Evolutionary conservation across 2,888 invertebrate species (phyloP).

Genomic region (Harmothoe impar): DNA sequence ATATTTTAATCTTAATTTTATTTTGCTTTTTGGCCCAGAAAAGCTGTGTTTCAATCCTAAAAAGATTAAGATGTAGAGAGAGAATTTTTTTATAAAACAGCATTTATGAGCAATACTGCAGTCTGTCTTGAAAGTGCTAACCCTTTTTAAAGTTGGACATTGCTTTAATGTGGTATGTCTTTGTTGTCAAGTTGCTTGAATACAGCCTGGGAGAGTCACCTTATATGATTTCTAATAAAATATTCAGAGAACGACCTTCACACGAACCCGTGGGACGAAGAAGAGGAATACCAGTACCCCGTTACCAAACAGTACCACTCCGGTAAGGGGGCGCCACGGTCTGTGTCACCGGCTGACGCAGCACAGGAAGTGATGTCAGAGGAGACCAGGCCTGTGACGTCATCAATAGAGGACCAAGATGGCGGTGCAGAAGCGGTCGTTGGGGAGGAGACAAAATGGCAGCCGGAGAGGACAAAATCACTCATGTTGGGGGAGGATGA

Average conservation of each 20-base stretch:
- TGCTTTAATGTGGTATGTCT: too few species aligned
- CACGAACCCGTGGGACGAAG: slow-evolving; percentile 37
- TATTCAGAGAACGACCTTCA: slow-evolving; percentile 25
- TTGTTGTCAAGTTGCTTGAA: too few species aligned
- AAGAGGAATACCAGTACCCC: slow-evolving; percentile 26
- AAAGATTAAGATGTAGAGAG: too few species aligned
- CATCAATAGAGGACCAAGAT: background rate
- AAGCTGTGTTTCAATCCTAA: too few species aligned
- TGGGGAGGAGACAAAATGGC: background rate
- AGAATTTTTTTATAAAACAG: too few species aligned
- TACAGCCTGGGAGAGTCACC: too few species aligned
- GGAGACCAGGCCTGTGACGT: background rate
- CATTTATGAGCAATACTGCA: too few species aligned
- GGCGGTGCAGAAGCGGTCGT: background rate
- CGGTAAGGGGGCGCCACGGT: background rate
- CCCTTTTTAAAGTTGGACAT: too few species aligned
- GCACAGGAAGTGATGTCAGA: slow-evolving; percentile 37
- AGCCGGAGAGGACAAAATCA: background rate
- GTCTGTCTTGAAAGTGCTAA: too few species aligned
- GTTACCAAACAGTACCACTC: slow-evolving; percentile 46
- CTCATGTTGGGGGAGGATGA: background rate
- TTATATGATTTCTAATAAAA: background rate
- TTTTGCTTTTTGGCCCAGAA: too few species aligned
- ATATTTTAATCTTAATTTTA: too few species aligned
- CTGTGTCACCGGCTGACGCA: background rate